Percentiles rank a stretch among this genome's conserved stretches.
Evolutionary conservation across 2,113 vertebrate species (phyloP).

Genomic region (Toxostoma redivivum): DNA sequence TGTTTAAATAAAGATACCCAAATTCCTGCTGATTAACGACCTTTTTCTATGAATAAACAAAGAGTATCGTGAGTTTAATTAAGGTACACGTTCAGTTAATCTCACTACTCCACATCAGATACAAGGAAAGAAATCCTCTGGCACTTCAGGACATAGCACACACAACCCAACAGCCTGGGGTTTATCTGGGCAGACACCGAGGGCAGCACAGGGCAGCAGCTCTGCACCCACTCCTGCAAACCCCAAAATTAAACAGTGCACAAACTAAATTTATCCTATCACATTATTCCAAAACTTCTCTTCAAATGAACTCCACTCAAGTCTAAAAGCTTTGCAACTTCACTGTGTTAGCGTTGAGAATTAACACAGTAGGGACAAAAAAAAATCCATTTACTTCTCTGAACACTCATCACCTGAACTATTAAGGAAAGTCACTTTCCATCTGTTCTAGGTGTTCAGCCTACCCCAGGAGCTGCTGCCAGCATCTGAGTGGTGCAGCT

Average conservation of each 20-base stretch:
- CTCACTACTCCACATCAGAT: neutral
- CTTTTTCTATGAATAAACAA: slow-evolving; percentile 40
- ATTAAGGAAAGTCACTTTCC: neutral
- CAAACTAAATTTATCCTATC: neutral
- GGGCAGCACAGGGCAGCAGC: neutral
- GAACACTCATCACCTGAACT: neutral
- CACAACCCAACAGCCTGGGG: neutral
- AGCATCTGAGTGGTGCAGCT: neutral
- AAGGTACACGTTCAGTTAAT: slow-evolving; percentile 14
- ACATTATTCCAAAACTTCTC: neutral
- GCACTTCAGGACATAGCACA: neutral
- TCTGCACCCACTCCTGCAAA: neutral
- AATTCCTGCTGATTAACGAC: slow-evolving; percentile 22
- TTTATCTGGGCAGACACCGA: neutral
- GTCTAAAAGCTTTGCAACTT: neutral
- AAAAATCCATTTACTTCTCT: rapidly evolving
- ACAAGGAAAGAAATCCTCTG: neutral
- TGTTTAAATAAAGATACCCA: slow-evolving; percentile 29
- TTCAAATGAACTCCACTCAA: neutral
- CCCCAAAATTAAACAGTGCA: neutral
- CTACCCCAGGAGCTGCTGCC: neutral
- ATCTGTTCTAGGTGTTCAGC: neutral
- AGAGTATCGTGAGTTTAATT: slow-evolving; percentile 34
- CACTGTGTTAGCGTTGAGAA: neutral
- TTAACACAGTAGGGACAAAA: neutral